Percentiles rank a stretch among this genome's conserved stretches.
phyloP scores from a whole-genome alignment of 1,140 invertebrate species.

The Macrostomum lignano region DNA sequence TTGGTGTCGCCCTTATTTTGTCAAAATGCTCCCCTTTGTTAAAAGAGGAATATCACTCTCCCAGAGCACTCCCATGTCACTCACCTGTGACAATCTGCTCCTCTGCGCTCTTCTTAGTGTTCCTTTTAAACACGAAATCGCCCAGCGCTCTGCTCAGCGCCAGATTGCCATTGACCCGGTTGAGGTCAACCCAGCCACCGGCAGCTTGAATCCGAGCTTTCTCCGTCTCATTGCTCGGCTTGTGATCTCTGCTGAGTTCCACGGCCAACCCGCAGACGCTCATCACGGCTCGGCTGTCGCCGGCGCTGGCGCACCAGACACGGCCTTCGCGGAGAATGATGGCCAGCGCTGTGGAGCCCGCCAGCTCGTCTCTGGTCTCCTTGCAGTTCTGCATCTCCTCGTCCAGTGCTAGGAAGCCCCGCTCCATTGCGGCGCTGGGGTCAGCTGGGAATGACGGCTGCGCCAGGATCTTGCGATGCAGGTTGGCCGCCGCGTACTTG shows the following conservation, averaged over 20 bases:
- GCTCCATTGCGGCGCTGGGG: too few relatives aligned
- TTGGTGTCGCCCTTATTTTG: too few relatives aligned
- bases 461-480: too few relatives aligned
- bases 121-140: slow-evolving; percentile 82
- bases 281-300: slow-evolving; percentile 68
- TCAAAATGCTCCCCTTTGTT: too few relatives aligned
- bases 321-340: slow-evolving; percentile 43
- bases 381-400: slow-evolving; percentile 47
- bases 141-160: slow-evolving; percentile 78
- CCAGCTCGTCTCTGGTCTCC: slow-evolving; percentile 53
- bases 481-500: too few relatives aligned
- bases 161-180: slow-evolving; percentile 76
- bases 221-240: slow-evolving; percentile 60
- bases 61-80: too few relatives aligned
- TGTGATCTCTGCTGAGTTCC: slow-evolving; percentile 61
- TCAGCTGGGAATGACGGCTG: too few relatives aligned
- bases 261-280: slow-evolving; percentile 34
- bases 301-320: slow-evolving; percentile 67
- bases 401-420: slow-evolving; percentile 73
- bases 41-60: too few relatives aligned
- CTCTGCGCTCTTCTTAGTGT: slow-evolving; percentile 47
- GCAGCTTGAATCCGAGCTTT: slow-evolving; percentile 44
- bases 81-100: slow-evolving; percentile 86
- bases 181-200: slow-evolving; percentile 82
- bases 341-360: slow-evolving; percentile 68